phyloP scores from a whole-genome alignment of 2,113 vertebrate species.

The Callorhinus ursinus region DNA sequence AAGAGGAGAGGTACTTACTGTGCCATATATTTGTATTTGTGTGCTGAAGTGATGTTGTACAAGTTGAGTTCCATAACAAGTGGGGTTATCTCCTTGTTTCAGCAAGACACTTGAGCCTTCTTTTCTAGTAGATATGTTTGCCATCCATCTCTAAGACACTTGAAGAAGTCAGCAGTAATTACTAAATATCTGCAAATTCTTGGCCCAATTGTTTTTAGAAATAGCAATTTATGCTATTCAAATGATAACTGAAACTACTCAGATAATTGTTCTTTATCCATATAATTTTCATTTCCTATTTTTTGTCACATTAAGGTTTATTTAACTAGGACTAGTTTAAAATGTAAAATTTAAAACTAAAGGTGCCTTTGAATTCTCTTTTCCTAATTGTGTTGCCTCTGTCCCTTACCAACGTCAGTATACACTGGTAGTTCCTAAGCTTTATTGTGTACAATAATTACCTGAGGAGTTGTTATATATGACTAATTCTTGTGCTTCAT shows the following conservation, averaged over 20 bases:
- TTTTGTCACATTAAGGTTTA: neutral
- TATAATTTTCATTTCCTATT: neutral
- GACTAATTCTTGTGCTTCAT: neutral
- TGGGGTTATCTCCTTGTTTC: neutral
- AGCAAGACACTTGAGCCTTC: neutral
- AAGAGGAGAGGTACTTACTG: neutral
- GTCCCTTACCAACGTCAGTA: neutral
- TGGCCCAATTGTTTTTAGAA: neutral
- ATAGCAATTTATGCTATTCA: neutral
- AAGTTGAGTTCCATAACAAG: neutral
- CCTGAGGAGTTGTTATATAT: neutral
- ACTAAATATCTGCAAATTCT: neutral
- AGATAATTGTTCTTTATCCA: neutral
- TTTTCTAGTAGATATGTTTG: neutral
- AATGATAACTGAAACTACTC: neutral
- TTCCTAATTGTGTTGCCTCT: neutral
- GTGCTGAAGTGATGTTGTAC: neutral
- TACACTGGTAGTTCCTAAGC: neutral
- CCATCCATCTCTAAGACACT: neutral
- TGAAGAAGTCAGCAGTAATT: neutral
- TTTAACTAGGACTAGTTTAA: neutral
- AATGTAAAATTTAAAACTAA: neutral
- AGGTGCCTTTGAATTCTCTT: neutral
- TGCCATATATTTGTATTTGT: neutral
- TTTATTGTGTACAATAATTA: neutral